Evolutionary conservation across 1,140 invertebrate genomes (phyloP), one percentile per base, ranked within the genome.

Genomic region (Zaprionus africanus): DNA sequence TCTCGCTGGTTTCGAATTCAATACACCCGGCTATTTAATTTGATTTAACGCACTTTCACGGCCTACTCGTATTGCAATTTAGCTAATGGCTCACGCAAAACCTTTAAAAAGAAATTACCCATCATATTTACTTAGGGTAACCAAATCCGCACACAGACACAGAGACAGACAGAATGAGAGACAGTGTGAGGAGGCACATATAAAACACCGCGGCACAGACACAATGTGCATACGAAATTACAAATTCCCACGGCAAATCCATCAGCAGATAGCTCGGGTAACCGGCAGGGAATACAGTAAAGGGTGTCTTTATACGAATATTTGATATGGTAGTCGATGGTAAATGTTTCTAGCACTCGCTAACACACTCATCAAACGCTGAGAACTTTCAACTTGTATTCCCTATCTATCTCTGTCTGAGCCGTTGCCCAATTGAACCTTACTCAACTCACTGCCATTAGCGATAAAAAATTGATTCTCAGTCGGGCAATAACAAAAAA

Each of bases 61-160:
- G 66, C 60, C 72, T 56, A 66, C 62, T 66, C 58, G 74, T 70
- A 88, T 88, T 83, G 81, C 74, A 81, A 87, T 88, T 87, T 80
- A 51, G 73, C 78, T 88, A 88, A 87, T 84, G 85, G 85, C 84
- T 66, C 84, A 88, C 85, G 75, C 74, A 88, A 63, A 75, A 71
- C 80, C 84, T 88, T 86, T 88, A 87, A 87, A 83, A 88, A 81
- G 78, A 81, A 87, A 87, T 87, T 87, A 88, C 83, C 84, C 80
- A 87, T 87, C 78, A 84, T 87, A 90, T 87, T 87, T 90, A 87
- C 81, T 81, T 88, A 84, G 81, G 49, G 78, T 81, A 73, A 70
- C 70, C 41, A 51, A 69, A 68, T 65, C 58, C 64, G 53, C 31
- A 38, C 17, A 49, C 36, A 54, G 19, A 78, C 59, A 69, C 24